Evolutionary conservation across 2,888 invertebrate genomes (phyloP).

Genomic region (Auanema sp.): DNA sequence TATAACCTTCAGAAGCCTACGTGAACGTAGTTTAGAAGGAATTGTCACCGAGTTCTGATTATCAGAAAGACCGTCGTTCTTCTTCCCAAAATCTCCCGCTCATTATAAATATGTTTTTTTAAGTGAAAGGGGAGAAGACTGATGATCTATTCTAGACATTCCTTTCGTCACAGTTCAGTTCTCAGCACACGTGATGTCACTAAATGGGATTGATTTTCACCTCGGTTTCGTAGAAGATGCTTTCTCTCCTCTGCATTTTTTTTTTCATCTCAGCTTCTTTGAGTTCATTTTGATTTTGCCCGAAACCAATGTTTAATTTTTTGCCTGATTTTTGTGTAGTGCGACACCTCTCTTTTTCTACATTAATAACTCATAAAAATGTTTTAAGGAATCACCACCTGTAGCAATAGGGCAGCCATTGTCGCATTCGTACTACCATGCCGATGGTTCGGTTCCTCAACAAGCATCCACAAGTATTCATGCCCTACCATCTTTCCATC

Average conservation of each 20-base stretch:
- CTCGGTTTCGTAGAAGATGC: not conserved
- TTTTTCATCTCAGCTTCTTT: no score
- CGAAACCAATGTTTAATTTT: no score
- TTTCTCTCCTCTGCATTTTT: no score
- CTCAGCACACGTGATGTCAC: not conserved
- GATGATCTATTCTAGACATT: not conserved
- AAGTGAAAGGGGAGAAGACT: not conserved
- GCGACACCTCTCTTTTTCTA: no score
- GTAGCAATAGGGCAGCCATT: not conserved
- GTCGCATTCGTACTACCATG: not conserved
- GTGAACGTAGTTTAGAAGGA: conserved; percentile 13
- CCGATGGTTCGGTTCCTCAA: not conserved
- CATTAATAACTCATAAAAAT: no score
- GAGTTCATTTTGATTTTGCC: no score
- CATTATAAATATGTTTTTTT: not conserved
- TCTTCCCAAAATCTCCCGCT: not conserved
- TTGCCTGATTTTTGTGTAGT: no score
- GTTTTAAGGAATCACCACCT: no score
- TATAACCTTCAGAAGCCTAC: conserved; percentile 2
- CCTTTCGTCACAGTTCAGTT: conserved; percentile 5
- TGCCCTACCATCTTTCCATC: not conserved
- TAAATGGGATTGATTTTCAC: not conserved
- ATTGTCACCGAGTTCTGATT: not conserved
- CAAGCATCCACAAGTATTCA: not conserved
- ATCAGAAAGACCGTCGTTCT: not conserved